A percentile compares a stretch with the other conserved stretches of the same genome.
phyloP scores from a whole-genome alignment of 2,113 vertebrate genomes.

The Protobothrops flavoviridis region DNA sequence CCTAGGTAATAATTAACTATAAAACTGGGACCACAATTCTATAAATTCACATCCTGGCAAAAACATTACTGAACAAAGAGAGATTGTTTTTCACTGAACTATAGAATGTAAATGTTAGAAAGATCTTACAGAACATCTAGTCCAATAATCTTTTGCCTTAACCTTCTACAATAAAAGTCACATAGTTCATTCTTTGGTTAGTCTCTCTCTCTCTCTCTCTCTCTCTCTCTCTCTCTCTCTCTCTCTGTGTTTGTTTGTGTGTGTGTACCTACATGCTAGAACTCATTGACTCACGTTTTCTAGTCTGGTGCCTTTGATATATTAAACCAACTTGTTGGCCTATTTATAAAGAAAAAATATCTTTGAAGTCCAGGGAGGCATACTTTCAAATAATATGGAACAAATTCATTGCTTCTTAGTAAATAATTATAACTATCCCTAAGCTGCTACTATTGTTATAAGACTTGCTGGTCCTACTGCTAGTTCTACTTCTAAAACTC shows the following conservation, averaged over 20 bases:
- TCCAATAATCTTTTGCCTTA: neutral
- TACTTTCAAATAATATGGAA: neutral
- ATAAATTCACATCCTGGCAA: neutral
- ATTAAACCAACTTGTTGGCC: neutral
- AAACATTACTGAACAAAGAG: neutral
- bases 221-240: too few species aligned
- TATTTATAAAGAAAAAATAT: neutral
- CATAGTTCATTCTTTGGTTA: neutral
- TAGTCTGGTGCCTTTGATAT: neutral
- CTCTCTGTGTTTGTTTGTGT: too few species aligned
- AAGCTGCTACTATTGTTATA: neutral
- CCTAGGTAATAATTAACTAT: conserved; percentile 6
- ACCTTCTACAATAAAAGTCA: neutral
- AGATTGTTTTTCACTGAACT: neutral
- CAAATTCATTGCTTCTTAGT: neutral
- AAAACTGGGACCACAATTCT: neutral
- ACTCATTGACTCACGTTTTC: neutral
- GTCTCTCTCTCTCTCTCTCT: neutral
- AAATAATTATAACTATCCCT: neutral
- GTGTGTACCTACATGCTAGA: neutral
- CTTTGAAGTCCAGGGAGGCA: neutral
- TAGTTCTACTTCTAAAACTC: neutral
- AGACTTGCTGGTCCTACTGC: neutral
- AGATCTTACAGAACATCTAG: neutral
- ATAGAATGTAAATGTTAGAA: neutral